Conservation (phyloP, 1,140 invertebrate genomes). For the Drosophila equinoxialis region DNA sequence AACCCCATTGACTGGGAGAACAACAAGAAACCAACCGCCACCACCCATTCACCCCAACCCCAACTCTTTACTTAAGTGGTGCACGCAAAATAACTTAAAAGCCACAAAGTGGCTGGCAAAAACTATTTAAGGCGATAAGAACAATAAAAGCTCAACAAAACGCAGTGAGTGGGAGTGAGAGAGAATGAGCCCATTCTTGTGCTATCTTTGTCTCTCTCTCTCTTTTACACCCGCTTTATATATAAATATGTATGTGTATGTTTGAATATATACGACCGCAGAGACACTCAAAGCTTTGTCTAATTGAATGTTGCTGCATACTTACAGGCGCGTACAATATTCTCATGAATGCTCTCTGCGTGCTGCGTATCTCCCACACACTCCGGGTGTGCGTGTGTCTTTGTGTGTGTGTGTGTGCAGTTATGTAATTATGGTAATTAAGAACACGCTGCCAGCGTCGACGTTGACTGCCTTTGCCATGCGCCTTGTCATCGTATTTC, state of each 20-base stretch:
- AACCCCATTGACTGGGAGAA: not conserved
- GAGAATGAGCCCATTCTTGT: not conserved
- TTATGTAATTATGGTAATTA: conserved; percentile 81
- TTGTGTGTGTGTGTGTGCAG: conserved; percentile 41
- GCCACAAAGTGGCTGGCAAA: conserved; percentile 78
- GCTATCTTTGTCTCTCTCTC: not conserved
- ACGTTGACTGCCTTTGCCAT: conserved; percentile 15
- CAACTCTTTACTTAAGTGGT: conserved; percentile 57
- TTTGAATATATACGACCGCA: conserved; percentile 7
- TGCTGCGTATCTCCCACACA: conserved; percentile 25
- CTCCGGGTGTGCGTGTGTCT: conserved; percentile 3
- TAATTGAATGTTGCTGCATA: conserved; percentile 60
- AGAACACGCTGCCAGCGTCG: conserved; percentile 53
- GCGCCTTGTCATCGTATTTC: conserved; percentile 60
- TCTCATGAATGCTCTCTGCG: conserved; percentile 33
- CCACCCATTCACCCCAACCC: conserved; percentile 1
- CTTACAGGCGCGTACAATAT: conserved; percentile 61
- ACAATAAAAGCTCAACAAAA: conserved; percentile 56
- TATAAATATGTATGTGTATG: not conserved
- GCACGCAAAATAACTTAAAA: conserved; percentile 80
- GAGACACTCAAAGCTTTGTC: conserved; percentile 16
- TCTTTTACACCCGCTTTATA: not conserved
- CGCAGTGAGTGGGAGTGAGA: not conserved
- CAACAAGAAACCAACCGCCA: not conserved
- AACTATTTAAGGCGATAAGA: conserved; percentile 78